phyloP scores from a whole-genome alignment of 1,140 invertebrate species.

The Ips nitidus region DNA sequence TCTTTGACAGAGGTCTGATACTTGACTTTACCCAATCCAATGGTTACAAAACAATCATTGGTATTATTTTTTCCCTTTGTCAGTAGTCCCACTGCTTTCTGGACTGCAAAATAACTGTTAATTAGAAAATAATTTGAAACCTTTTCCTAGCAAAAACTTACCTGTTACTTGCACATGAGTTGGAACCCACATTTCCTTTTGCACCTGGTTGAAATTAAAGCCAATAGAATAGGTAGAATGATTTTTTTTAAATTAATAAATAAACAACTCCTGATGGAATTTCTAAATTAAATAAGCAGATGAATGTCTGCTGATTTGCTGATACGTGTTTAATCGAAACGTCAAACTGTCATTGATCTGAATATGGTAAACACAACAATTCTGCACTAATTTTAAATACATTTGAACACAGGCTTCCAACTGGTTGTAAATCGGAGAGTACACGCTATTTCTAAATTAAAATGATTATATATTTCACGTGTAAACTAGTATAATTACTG shows the following conservation, averaged over 20 bases:
- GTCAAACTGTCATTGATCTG: neutral
- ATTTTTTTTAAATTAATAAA: neutral
- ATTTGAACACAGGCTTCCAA: too few relatives aligned
- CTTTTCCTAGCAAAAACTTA: slow-evolving; percentile 45
- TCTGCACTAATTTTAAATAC: too few relatives aligned
- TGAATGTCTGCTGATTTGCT: neutral
- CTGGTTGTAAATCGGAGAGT: too few relatives aligned
- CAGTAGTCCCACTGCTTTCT: slow-evolving; percentile 69
- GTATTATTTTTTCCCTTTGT: slow-evolving; percentile 88
- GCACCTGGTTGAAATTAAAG: neutral
- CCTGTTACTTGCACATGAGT: slow-evolving; percentile 83
- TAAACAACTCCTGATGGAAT: neutral
- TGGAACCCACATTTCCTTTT: slow-evolving; percentile 72
- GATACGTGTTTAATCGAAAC: neutral
- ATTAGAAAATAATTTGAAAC: slow-evolving; percentile 20
- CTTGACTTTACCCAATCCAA: slow-evolving; percentile 91
- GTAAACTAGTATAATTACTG: too few relatives aligned
- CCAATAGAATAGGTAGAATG: neutral
- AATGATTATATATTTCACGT: too few relatives aligned
- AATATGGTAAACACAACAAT: neutral
- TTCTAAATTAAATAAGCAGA: neutral
- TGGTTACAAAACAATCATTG: slow-evolving; percentile 95
- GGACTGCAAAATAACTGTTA: slow-evolving; percentile 59
- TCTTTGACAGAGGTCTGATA: slow-evolving; percentile 95
- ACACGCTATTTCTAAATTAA: too few relatives aligned